Percentiles rank a stretch among this genome's conserved stretches.
Conservation (phyloP, 92 coral and sea anemone genomes). For the Muricea muricata region DNA sequence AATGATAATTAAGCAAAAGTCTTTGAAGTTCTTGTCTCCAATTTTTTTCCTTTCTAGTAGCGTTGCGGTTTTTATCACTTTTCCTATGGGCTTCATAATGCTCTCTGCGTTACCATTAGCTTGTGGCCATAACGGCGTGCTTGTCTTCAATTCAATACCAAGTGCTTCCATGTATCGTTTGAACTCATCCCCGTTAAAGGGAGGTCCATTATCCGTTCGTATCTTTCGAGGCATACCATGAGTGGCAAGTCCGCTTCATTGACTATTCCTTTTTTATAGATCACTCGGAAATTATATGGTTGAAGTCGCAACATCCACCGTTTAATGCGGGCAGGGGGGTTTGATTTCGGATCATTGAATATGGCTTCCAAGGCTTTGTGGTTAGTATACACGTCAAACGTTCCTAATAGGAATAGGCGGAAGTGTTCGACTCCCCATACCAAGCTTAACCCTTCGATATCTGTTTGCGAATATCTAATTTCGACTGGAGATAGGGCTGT, state of each 20-base stretch:
- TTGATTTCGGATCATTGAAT: conserved; percentile 33
- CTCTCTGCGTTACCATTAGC: conserved; percentile 45
- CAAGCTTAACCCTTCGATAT: conserved; percentile 33
- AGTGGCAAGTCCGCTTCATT: conserved; percentile 51
- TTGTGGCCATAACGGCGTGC: conserved; percentile 51
- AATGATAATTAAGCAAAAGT: conserved; percentile 31
- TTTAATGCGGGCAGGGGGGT: conserved; percentile 34
- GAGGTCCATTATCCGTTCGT: conserved; percentile 11
- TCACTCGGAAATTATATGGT: conserved; percentile 27
- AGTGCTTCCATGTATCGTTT: neutral
- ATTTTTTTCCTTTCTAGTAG: conserved; percentile 26
- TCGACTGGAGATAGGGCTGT: conserved; percentile 21
- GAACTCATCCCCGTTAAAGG: conserved; percentile 24
- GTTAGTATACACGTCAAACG: conserved; percentile 21
- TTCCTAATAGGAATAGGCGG: conserved; percentile 20
- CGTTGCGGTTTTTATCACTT: conserved; percentile 39
- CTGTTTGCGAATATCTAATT: conserved; percentile 15
- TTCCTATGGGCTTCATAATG: conserved; percentile 50
- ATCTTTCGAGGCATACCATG: conserved; percentile 45
- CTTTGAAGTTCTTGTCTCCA: conserved; percentile 60
- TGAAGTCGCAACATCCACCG: conserved; percentile 45
- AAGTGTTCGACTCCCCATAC: conserved; percentile 41
- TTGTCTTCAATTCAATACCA: conserved; percentile 24
- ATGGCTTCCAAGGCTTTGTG: conserved; percentile 41
- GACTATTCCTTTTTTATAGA: conserved; percentile 20